phyloP scores from a whole-genome alignment of 1,140 invertebrate genomes.

The Drosophila yakuba region DNA sequence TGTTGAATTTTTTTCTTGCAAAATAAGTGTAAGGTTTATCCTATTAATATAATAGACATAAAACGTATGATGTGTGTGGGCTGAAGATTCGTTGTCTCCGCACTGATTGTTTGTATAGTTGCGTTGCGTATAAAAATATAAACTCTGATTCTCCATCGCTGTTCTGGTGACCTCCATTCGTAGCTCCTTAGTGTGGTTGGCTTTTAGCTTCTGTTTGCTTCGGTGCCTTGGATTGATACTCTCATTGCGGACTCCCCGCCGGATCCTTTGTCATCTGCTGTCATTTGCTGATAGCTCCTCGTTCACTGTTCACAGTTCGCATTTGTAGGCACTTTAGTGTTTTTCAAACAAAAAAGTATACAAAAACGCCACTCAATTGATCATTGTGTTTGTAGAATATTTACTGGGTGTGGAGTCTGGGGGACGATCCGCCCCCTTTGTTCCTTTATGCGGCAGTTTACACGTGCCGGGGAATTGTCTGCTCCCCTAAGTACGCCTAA shows the following conservation, averaged over 20 bases:
- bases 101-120: slow-evolving; percentile 44
- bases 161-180: neutral
- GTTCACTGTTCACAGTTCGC: slow-evolving; percentile 55
- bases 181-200: slow-evolving; percentile 27
- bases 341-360: slow-evolving; percentile 73
- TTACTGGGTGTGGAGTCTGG: slow-evolving; percentile 52
- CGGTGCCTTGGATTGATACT: slow-evolving; percentile 57
- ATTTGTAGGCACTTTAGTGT: slow-evolving; percentile 74
- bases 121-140: slow-evolving; percentile 74
- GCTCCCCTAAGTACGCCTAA: slow-evolving; percentile 5
- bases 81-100: slow-evolving; percentile 29
- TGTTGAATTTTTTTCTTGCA: slow-evolving; percentile 19
- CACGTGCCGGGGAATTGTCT: slow-evolving; percentile 18
- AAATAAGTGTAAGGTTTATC: slow-evolving; percentile 42
- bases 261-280: slow-evolving; percentile 18
- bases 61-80: slow-evolving; percentile 53
- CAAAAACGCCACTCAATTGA: slow-evolving; percentile 16
- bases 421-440: neutral
- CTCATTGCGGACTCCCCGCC: slow-evolving; percentile 6
- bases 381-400: slow-evolving; percentile 19
- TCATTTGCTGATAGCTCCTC: slow-evolving; percentile 9
- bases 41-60: slow-evolving; percentile 82
- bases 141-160: slow-evolving; percentile 60
- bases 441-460: slow-evolving; percentile 23
- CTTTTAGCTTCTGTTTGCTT: slow-evolving; percentile 66